These are phyloP conservation scores for Harlomillsia oculata DNA, from an alignment of 1,140 invertebrate species.

Conservation along the genomic window DNA sequence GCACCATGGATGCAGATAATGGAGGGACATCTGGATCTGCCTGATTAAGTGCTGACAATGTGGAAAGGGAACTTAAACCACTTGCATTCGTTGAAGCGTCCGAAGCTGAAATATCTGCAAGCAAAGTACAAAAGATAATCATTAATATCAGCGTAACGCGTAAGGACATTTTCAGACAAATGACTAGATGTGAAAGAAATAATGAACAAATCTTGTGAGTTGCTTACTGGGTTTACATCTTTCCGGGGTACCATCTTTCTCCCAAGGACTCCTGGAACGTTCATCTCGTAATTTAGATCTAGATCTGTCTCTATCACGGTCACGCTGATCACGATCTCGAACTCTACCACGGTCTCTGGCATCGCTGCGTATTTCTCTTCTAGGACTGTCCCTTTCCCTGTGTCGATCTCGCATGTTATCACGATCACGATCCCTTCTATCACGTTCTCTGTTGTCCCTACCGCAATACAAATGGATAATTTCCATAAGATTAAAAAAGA, in stretches of 20 bases:
- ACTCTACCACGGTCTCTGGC: conserved; percentile 24
- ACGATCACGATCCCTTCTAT: conserved; percentile 2
- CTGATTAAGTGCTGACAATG: conserved; percentile 4
- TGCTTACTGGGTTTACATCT: conserved; percentile 45
- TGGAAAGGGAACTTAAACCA: conserved; percentile 36
- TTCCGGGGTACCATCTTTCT: conserved; percentile 40
- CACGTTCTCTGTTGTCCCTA: background rate
- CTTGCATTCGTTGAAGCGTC: conserved; percentile 15
- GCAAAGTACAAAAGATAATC: background rate
- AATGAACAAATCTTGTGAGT: background rate
- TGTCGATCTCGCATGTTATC: conserved; percentile 10
- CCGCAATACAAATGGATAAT: no score
- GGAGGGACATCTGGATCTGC: conserved; percentile 44
- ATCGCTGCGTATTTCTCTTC: background rate
- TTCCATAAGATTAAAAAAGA: no score
- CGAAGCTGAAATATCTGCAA: no score
- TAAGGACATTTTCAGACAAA: background rate
- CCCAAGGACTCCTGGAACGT: conserved; percentile 30
- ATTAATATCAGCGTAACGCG: background rate
- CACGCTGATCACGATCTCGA: conserved; percentile 26
- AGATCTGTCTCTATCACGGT: conserved; percentile 19
- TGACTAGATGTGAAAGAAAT: conserved; percentile 2
- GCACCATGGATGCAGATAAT: conserved; percentile 76
- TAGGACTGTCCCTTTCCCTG: conserved; percentile 12
- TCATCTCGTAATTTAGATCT: conserved; percentile 26